These are phyloP conservation scores for Phoxinus phoxinus DNA, from an alignment of 2,113 vertebrate genomes.

Conservation along the genomic window DNA sequence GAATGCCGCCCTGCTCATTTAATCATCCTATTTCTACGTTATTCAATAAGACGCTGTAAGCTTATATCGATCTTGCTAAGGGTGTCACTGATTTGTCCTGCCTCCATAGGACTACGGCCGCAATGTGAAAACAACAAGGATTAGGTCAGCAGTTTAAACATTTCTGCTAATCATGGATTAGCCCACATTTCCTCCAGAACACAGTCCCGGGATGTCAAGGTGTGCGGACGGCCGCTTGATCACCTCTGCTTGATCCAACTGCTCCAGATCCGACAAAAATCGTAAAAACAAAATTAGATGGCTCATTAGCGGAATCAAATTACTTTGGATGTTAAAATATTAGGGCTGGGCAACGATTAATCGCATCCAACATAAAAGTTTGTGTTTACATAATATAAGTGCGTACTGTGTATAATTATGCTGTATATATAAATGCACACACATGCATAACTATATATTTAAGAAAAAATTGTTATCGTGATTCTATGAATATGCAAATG, in stretches of 20 bases:
- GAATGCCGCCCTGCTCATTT: not conserved
- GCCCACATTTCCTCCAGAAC: conserved; percentile 62
- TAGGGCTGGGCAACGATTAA: too few relatives aligned
- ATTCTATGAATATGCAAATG: too few relatives aligned
- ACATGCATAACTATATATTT: too few relatives aligned
- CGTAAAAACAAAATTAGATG: not conserved
- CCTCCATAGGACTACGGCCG: conserved; percentile 45
- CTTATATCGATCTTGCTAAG: not conserved
- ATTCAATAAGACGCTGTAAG: not conserved
- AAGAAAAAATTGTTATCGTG: too few relatives aligned
- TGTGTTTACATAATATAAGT: too few relatives aligned
- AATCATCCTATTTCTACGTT: conserved; percentile 10
- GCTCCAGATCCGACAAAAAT: not conserved
- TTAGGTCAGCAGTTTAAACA: conserved; percentile 63
- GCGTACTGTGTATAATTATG: too few relatives aligned
- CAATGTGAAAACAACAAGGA: conserved; percentile 68
- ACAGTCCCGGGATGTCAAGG: conserved; percentile 55
- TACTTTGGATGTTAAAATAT: too few relatives aligned
- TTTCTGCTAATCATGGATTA: conserved; percentile 72
- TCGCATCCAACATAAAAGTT: too few relatives aligned
- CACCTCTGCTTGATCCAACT: not conserved
- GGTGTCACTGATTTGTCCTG: conserved; percentile 30
- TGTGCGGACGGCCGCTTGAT: conserved; percentile 43
- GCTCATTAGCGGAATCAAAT: not conserved
- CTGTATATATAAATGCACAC: too few relatives aligned